Percentiles rank a stretch among this genome's conserved stretches.
Evolutionary conservation across 2,888 invertebrate species (phyloP).

Genomic region (Trichopria drosophilae): DNA sequence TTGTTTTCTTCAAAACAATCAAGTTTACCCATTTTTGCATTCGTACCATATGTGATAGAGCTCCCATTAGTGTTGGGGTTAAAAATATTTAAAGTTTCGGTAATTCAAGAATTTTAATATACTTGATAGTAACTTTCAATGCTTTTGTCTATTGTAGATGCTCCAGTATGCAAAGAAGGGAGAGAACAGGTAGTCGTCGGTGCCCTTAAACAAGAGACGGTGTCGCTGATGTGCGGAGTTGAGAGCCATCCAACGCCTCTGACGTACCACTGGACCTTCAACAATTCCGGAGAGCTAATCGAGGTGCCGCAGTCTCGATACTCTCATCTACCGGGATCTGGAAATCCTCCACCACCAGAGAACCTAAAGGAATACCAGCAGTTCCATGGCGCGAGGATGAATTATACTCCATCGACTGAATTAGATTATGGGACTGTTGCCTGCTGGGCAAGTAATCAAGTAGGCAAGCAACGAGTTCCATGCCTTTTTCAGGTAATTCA

Average conservation of each 20-base stretch:
- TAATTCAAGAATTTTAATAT: not conserved
- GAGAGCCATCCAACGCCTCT: constrained; percentile 86
- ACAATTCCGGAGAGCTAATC: constrained; percentile 84
- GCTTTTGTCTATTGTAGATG: constrained; percentile 41
- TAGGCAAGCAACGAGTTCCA: constrained; percentile 81
- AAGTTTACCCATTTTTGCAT: no score
- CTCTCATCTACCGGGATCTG: constrained; percentile 44
- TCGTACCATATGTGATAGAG: no score
- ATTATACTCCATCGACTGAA: constrained; percentile 84
- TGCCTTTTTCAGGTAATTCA: constrained; percentile 80
- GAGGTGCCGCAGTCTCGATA: constrained; percentile 71
- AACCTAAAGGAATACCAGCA: constrained; percentile 52
- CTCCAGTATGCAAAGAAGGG: constrained; percentile 61
- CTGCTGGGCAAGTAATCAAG: constrained; percentile 83
- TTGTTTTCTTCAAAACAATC: no score
- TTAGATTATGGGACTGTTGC: constrained; percentile 88
- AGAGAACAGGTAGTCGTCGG: constrained; percentile 78
- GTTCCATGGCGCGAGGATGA: constrained; percentile 68
- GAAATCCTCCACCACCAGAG: constrained; percentile 49
- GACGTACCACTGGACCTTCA: constrained; percentile 90
- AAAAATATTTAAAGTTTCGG: no score
- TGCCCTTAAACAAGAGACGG: constrained; percentile 86
- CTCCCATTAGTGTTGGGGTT: no score
- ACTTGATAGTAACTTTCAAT: no score
- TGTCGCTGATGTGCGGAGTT: constrained; percentile 80